These are phyloP conservation scores for Coregonus clupeaformis DNA, from an alignment of 2,113 vertebrate species.

Conservation along the genomic window DNA sequence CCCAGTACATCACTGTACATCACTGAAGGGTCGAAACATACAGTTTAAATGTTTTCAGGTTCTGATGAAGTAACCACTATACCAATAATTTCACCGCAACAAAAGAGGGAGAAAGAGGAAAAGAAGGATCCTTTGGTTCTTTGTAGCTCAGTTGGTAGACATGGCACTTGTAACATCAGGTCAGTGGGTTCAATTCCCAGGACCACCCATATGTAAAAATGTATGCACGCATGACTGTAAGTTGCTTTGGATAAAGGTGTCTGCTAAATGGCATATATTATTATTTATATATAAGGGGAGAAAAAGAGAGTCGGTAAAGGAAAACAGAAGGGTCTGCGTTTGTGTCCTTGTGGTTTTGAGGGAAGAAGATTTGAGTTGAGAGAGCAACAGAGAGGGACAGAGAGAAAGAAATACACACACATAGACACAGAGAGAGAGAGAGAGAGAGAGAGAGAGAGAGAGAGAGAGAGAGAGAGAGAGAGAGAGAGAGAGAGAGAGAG, in stretches of 20 bases:
- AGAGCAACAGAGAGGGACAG: conserved; percentile 33
- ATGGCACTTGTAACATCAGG: no score
- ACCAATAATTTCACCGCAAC: conserved; percentile 2
- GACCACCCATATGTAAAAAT: no score
- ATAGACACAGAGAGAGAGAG: conserved; percentile 8
- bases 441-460: conserved; percentile 1
- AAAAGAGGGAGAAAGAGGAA: conserved; percentile 17
- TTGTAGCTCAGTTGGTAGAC: no score
- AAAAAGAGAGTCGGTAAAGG: conserved; percentile 31
- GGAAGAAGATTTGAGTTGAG: conserved; percentile 11
- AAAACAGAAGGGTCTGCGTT: background rate
- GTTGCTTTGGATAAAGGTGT: no score
- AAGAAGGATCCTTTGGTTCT: background rate
- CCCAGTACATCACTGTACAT: no score
- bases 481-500: conserved; percentile 7
- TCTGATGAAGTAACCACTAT: conserved; percentile 45
- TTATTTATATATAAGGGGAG: background rate
- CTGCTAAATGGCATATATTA: no score
- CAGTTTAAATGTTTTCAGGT: conserved; percentile 59
- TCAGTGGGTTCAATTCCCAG: no score
- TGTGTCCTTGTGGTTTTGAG: conserved; percentile 29
- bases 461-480: conserved; percentile 13
- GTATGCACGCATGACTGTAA: no score
- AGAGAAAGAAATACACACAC: conserved; percentile 34
- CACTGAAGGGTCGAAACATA: no score